phyloP scores from a whole-genome alignment of 2,797 vertebrate species.

The Sciurus vulgaris region DNA sequence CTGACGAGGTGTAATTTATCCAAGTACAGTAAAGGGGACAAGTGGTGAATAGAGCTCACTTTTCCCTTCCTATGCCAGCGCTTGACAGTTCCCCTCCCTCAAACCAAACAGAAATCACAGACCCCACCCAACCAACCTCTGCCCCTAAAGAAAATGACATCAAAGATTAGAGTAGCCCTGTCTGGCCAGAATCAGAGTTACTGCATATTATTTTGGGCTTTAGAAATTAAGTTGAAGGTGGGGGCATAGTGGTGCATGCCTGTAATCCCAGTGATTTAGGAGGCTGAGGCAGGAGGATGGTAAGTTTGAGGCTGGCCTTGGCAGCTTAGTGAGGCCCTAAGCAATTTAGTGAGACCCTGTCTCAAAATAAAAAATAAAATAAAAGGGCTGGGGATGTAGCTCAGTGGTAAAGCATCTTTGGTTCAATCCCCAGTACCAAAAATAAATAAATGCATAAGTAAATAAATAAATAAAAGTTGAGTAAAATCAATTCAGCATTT shows the following conservation, averaged over 20 bases:
- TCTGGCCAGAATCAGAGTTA: not conserved
- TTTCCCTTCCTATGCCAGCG: slow-evolving; percentile 39
- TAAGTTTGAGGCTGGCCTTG: no score
- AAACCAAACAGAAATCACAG: not conserved
- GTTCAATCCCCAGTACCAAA: no score
- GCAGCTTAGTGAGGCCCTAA: no score
- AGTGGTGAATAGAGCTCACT: not conserved
- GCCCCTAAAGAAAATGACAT: not conserved
- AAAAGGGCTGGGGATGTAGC: no score
- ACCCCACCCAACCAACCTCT: not conserved
- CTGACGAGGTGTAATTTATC: slow-evolving; percentile 57
- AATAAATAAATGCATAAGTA: no score
- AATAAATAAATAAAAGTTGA: not conserved
- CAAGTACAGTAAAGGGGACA: not conserved
- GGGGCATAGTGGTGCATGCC: no score
- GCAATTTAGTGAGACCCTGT: no score
- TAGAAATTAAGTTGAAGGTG: slow-evolving; percentile 44
- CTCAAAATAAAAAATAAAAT: no score
- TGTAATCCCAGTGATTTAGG: no score
- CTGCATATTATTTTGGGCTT: slow-evolving; percentile 34
- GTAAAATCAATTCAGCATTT: slow-evolving; percentile 14
- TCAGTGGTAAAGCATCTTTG: no score
- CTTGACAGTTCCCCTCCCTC: not conserved
- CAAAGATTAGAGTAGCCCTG: slow-evolving; percentile 5
- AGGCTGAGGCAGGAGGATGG: no score